Evolutionary conservation across 1,140 invertebrate species (phyloP), one percentile per base, ranked within the genome.

Genomic region (Aricia agestis): DNA sequence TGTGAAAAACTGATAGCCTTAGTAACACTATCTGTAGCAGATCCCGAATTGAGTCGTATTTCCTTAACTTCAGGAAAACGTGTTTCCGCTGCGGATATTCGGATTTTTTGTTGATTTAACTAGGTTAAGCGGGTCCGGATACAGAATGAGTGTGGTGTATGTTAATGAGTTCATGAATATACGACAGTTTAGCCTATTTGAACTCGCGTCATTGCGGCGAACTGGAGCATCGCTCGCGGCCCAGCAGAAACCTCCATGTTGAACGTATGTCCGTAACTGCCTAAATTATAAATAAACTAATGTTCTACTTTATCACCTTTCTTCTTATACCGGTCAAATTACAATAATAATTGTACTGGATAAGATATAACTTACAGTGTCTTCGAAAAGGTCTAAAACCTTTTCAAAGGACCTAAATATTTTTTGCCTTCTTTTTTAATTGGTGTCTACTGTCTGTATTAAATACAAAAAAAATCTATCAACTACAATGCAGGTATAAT

Each of bases 161-260:
- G 59, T 63, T 63, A 63, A 63, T 63, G 18, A 63, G 18, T 63
- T 18, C 59, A 19, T 25, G 18, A 25, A 63, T 63, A 63, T 63
- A 19, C 59, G 59, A 63, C 59, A 63, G 6, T 19, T 63, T 63
- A 63, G 17, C 59, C 59, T 11, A 63, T 19, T 63, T 63, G 17
- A 63, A 25, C 18, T 63, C 59, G 59, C 59, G 59, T 63, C 59
- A 63, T 13, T 59, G 58, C n/a, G 58, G 11, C 18, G 59, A 63
- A 63, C 10, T 19, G 59, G 59, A 63, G 59, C 59, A 63, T 18
- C 59, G 59, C 59, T 63, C 59, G 59, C 59, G 59, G 59, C 18
- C 18, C 19, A 25, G 3, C 59, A 25, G 59, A 52, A 52, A 11
- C 0, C 45, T 52, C 45, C 9, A 2, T 19, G 59, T 11, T 63